Base-by-base conservation (phyloP, 2,888 invertebrate species). In the Synergus japonicus region DNA sequence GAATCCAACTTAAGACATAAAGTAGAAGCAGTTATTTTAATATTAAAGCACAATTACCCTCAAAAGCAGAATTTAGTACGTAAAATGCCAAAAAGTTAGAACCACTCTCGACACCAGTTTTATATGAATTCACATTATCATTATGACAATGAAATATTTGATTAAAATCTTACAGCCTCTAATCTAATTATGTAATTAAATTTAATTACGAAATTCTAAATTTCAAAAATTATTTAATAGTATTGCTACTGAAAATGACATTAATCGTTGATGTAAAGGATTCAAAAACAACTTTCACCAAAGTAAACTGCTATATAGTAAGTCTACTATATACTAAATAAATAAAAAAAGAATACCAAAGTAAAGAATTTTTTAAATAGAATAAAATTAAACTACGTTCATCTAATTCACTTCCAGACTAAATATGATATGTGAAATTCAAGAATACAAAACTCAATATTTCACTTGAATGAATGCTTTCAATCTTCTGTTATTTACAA, bases 11-110 rank as follows among this genome's bases (percentile, higher is more conserved):
- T 12, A 60, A 22, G 60, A 37, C 60, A 22, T 60, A 22, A 60
- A 60, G 22, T 60, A 60, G 12, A 60, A 60, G 60, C 22, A 60
- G 12, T 60, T 60, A 12, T 60, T 4, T 1, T 18, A 22, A 73
- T 73, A 10, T 13, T 10, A 41, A 76, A 76, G 76, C 58, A 37
- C 4, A 76, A 13, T 63, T 8, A 12, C 58, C 69, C 80, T 76
- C 43, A 12, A 77, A 83, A 83, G 83, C 82, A 78, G 78, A 80
- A 81, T 67, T 77, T 76, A 81, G 54, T 49, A 73, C 54, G 58
- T 67, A 18, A 60, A 22, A 60, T 5, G 5, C 37, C 37, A 37
- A 37, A 37, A 10, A 13, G 22, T 60, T 12, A 13, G 5, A 60
- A 22, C 4, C 22, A 60, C 22, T 12, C 60, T 22, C 4, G 22